Evolutionary conservation across 2,113 vertebrate species (phyloP), one percentile per base, ranked within the genome.

Genomic region (Calyptommatus sinebrachiatus): DNA sequence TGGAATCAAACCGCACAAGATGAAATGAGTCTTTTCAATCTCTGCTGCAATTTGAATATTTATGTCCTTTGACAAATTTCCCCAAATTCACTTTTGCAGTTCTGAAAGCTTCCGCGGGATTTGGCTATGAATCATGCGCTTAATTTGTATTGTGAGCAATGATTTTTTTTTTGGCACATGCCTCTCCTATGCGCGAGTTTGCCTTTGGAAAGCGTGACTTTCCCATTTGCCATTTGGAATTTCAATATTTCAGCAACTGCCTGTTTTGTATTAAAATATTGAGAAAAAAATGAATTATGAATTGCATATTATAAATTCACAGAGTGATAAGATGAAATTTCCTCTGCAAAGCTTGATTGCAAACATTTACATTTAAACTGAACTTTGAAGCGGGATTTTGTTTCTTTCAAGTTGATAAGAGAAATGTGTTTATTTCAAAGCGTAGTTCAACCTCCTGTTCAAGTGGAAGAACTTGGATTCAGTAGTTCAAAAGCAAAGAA

Each of bases 251-350:
- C 46, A 57, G 61, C 29, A 65, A 41, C 45, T 31, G 16, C 46
- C 62, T 73, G 70, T 46, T 29, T 79, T 73, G 46, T 53, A 80
- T 73, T 73, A 73, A 80, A 73, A 73, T 66, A 80, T 80, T 57
- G 68, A 31, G 63, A 26, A 69, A 71, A 73, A 70, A 63, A 72
- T 79, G 70, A 79, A 80, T 80, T 66, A 73, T 73, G 46, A 66
- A 80, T 80, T 79, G 69, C 50, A 61, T 61, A 80, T 53, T 73
- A 80, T 45, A 73, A 80, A 80, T 48, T 65, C 78, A 80, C 45
- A n/a, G 57, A 72, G 78, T 80, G 61, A 41, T 66, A 57, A 73
- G 72, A 79, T 71, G 41, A 63, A 79, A 72, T 79, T 72, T 71
- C 69, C 50, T 72, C 35, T 48, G 60, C 41, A 65, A 35, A 22